phyloP scores from a whole-genome alignment of 2,113 vertebrate species.

The Microcebus jonahi region DNA sequence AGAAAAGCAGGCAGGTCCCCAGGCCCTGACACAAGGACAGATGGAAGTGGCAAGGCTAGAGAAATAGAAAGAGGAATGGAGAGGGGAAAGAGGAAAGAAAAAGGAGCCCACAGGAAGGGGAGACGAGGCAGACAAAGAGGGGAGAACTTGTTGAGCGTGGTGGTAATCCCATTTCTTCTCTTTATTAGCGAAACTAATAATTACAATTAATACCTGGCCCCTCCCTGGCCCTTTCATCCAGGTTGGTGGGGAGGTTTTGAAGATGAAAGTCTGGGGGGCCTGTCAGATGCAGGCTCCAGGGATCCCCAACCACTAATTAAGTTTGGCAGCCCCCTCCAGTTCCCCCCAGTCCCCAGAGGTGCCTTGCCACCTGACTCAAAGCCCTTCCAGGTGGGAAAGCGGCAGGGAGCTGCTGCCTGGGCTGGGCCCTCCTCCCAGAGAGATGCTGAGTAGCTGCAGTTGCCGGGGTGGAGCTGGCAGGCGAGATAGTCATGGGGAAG shows the following conservation, averaged over 20 bases:
- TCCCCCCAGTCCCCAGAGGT: background rate
- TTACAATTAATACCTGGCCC: slow-evolving; percentile 69
- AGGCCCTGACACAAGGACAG: background rate
- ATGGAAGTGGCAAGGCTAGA: background rate
- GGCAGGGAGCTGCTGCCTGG: background rate
- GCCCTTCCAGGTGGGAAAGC: slow-evolving; percentile 43
- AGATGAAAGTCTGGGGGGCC: slow-evolving; percentile 65
- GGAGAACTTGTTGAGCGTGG: background rate
- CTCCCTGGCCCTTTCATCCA: slow-evolving; percentile 70
- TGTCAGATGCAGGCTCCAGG: slow-evolving; percentile 48
- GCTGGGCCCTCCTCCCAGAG: background rate
- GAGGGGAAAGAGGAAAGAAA: background rate
- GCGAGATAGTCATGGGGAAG: background rate
- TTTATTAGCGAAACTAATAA: slow-evolving; percentile 73
- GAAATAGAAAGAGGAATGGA: background rate
- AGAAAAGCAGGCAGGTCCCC: background rate
- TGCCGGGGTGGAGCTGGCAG: background rate
- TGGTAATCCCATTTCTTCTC: slow-evolving; percentile 45
- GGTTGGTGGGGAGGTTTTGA: slow-evolving; percentile 58
- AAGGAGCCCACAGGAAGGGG: background rate
- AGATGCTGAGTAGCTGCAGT: background rate
- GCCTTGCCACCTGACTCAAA: background rate
- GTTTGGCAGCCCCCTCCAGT: slow-evolving; percentile 45
- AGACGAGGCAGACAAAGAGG: background rate
- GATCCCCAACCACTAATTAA: slow-evolving; percentile 65